A percentile compares a stretch with the other conserved stretches of the same genome.
These are phyloP conservation scores for Meteorus cinctellus DNA, from an alignment of 2,888 invertebrate species.

Conservation along the genomic window DNA sequence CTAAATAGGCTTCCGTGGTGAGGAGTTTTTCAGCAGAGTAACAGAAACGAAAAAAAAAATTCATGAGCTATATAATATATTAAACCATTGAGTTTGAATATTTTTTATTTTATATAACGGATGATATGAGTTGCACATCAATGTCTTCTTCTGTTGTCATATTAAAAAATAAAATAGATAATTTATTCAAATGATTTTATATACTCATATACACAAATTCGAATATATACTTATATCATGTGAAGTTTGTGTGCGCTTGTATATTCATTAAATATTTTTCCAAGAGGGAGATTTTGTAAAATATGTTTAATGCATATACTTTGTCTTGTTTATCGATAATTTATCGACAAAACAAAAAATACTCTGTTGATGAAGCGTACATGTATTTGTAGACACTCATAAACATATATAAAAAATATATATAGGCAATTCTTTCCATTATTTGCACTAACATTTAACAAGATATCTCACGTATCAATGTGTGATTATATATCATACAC, in stretches of 20 bases:
- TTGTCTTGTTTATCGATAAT: conserved; percentile 32
- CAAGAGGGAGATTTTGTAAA: conserved; percentile 5
- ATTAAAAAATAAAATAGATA: conserved; percentile 9
- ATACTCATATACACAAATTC: not conserved
- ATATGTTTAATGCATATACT: conserved; percentile 19
- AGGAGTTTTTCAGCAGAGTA: too few relatives aligned
- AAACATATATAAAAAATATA: not conserved
- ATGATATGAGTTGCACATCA: conserved; percentile 10
- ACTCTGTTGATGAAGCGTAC: conserved; percentile 27
- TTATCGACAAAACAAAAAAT: conserved; percentile 25
- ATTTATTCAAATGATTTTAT: conserved; percentile 10
- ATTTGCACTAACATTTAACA: conserved; percentile 64
- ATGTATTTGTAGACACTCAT: conserved; percentile 2
- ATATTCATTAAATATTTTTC: not conserved
- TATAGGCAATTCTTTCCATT: conserved; percentile 52
- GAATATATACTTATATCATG: too few relatives aligned
- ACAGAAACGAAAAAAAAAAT: conserved; percentile 32
- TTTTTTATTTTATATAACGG: conserved; percentile 35
- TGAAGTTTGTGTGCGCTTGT: not conserved
- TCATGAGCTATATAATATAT: not conserved
- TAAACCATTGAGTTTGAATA: conserved; percentile 10
- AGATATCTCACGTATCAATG: conserved; percentile 70
- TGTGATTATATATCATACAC: not conserved
- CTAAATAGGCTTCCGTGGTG: conserved; percentile 56
- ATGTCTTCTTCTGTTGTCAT: not conserved